Conservation (phyloP, 1,140 invertebrate species). For the Plutomurus gul region DNA sequence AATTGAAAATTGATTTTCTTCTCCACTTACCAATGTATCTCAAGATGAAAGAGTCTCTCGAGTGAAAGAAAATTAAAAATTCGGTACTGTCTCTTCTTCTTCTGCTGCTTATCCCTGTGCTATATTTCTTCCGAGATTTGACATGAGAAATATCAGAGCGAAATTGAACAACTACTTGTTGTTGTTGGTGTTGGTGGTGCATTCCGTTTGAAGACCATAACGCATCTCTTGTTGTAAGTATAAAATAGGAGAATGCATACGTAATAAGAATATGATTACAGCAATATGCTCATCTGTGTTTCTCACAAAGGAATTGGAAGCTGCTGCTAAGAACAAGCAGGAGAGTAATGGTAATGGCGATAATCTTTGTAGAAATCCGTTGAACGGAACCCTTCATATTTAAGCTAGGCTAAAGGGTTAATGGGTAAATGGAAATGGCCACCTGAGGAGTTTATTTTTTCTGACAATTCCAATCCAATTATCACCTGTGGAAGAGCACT, state of each 20-base stretch:
- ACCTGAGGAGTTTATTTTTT: not conserved
- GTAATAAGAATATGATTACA: not conserved
- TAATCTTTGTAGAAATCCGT: not conserved
- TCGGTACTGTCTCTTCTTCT: too few species aligned
- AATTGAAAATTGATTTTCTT: too few species aligned
- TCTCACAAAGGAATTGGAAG: too few species aligned
- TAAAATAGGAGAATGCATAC: not conserved
- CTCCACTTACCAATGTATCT: too few species aligned
- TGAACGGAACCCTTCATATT: not conserved
- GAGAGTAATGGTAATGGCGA: too few species aligned
- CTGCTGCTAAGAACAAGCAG: too few species aligned
- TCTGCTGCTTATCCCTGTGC: not conserved
- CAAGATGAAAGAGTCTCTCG: too few species aligned
- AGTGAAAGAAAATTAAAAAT: too few species aligned
- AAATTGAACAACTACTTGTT: not conserved
- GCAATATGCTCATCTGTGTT: not conserved
- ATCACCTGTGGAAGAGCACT: constrained; percentile 5
- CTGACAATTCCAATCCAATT: constrained; percentile 11
- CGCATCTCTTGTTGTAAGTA: not conserved
- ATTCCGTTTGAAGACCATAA: too few species aligned
- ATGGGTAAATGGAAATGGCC: not conserved
- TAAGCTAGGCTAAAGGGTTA: not conserved
- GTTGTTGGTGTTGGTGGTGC: too few species aligned
- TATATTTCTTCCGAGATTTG: not conserved
- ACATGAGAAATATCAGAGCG: not conserved